Evolutionary conservation across 2,113 vertebrate genomes (phyloP), one percentile per base, ranked within the genome.

Genomic region (Salvelinus sp.): DNA sequence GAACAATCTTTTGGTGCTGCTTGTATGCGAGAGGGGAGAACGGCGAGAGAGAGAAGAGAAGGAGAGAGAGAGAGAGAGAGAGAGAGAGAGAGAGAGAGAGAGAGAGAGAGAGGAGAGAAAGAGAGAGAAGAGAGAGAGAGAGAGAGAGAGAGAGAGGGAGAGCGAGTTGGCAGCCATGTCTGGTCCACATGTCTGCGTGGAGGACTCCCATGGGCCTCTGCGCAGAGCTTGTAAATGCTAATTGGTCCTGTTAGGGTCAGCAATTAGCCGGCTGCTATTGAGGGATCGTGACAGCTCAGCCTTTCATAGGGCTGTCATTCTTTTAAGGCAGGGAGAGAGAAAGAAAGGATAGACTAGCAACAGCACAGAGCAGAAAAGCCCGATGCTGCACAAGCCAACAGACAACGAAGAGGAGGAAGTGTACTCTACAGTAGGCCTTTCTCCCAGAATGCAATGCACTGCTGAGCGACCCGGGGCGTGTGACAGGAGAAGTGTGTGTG

Each of bases 201-300:
- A 87, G 75, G 74, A 76, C 79, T 92, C 92, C 91, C 75, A 16
- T 79, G 90, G 91, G 88, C 85, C 83, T 85, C 83, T 74, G 90
- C 27, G 33, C 87, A 20, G 85, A 82, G 90, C 18, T 18, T 87
- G 83, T 84, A 91, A 85, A 85, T 84, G 88, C 88, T 95, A 93
- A 93, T 92, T 90, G 91, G 89, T 90, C 89, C 92, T 91, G 88
- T 54, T 88, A 90, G 93, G 91, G 93, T 95, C 94, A 94, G 93
- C 93, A 94, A 91, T 94, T 93, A 92, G 88, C 89, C 87, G 30
- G 75, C 87, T 90, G 92, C 83, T 83, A 84, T 89, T 93, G 93
- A 94, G 91, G 83, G 81, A 88, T 88, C 48, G 57, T 91, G 90
- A 89, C 92, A 94, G 89, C 88, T 84, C 25, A 9, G 73, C 90